Percentiles rank a stretch among this genome's conserved stretches.
These are phyloP conservation scores for Bibio marci DNA, from an alignment of 2,888 invertebrate species.

Conservation along the genomic window DNA sequence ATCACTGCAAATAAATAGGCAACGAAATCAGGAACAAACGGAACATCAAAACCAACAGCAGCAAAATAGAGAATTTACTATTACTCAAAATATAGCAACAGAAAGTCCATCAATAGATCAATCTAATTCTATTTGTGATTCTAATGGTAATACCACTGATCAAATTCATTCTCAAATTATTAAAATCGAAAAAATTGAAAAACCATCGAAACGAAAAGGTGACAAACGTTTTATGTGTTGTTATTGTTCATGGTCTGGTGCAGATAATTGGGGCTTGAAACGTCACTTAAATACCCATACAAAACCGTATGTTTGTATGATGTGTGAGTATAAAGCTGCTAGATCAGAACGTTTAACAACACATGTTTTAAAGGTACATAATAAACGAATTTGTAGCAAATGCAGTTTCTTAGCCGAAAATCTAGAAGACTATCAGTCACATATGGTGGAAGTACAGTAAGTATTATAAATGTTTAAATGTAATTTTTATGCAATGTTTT, in stretches of 20 bases:
- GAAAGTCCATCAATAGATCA: too few species aligned
- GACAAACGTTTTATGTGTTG: conserved; percentile 69
- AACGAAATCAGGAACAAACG: conserved; percentile 15
- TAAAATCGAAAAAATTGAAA: not conserved
- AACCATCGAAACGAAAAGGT: conserved; percentile 26
- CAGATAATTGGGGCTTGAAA: conserved; percentile 87
- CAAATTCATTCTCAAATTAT: too few species aligned
- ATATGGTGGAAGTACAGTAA: conserved; percentile 62
- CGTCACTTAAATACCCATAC: conserved; percentile 83
- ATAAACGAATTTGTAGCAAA: conserved; percentile 76
- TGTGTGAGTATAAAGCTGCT: conserved; percentile 88
- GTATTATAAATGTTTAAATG: conserved; percentile 21
- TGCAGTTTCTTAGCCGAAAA: conserved; percentile 79
- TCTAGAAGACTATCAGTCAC: conserved; percentile 56
- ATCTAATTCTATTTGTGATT: too few species aligned
- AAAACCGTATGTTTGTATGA: conserved; percentile 76
- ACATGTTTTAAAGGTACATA: conserved; percentile 81
- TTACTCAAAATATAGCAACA: conserved; percentile 28
- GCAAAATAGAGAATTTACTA: conserved; percentile 27
- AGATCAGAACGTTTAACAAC: conserved; percentile 77
- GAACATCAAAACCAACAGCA: conserved; percentile 21
- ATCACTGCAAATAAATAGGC: conserved; percentile 25
- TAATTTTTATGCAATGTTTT: not conserved
- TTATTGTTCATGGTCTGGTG: conserved; percentile 84
- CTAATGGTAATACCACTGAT: too few species aligned